Conservation (phyloP, 2,888 invertebrate genomes). For the Oeneis ivallda region DNA sequence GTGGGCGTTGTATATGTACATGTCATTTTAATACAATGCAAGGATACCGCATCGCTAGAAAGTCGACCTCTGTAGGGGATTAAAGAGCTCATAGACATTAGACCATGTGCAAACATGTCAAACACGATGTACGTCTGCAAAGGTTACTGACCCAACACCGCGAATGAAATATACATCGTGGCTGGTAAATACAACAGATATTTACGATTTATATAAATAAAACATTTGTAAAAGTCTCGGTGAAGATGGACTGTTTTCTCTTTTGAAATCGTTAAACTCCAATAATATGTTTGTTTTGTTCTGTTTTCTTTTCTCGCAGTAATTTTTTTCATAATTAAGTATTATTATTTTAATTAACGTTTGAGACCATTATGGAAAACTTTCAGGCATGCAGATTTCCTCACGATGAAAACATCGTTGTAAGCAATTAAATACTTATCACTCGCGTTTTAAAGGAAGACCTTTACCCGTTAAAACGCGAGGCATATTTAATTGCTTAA, state of each 20-base stretch:
- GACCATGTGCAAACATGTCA: not conserved
- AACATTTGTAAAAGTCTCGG: conserved; percentile 14
- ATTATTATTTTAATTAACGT: too few species aligned
- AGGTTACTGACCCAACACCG: conserved; percentile 4
- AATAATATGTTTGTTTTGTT: not conserved
- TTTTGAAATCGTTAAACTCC: not conserved
- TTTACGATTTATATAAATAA: conserved; percentile 6
- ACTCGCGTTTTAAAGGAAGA: too few species aligned
- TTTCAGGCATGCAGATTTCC: too few species aligned
- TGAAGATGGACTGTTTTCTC: not conserved
- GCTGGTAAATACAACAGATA: conserved; percentile 3
- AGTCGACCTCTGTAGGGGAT: not conserved
- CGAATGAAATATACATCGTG: not conserved
- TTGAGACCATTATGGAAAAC: too few species aligned
- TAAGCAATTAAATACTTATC: too few species aligned
- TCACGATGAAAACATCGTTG: too few species aligned
- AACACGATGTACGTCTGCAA: not conserved
- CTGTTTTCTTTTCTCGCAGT: not conserved
- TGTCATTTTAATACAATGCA: conserved; percentile 19
- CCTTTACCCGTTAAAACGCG: too few species aligned
- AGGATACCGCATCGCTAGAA: conserved; percentile 5
- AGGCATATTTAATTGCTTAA: too few species aligned
- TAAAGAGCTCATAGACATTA: not conserved
- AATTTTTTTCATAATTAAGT: too few species aligned
- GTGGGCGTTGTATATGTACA: conserved; percentile 12